These are phyloP conservation scores for Peromyscus californicus DNA, from an alignment of 2,113 vertebrate species.

Conservation along the genomic window DNA sequence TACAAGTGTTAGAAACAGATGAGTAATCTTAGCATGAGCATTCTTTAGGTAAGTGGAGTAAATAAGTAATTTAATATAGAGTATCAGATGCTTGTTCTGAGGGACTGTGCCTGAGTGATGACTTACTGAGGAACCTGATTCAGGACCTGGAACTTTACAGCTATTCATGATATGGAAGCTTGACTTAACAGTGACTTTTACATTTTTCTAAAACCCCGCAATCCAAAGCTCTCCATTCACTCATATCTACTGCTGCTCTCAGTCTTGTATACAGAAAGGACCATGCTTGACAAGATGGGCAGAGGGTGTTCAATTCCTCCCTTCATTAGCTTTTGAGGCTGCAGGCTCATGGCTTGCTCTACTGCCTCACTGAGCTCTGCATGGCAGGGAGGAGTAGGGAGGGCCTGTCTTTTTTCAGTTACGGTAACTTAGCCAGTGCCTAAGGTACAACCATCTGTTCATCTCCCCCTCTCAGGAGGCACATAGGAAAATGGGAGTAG, in stretches of 20 bases:
- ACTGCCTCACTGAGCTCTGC: conserved; percentile 7
- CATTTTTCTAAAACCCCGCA: background rate
- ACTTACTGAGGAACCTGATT: background rate
- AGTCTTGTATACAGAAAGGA: background rate
- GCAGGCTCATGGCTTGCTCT: conserved; percentile 23
- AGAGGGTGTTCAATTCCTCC: background rate
- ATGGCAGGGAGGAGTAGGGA: background rate
- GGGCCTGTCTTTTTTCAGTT: conserved; percentile 52
- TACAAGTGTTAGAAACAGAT: background rate
- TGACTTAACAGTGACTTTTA: background rate
- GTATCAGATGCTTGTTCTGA: background rate
- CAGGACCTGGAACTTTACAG: background rate
- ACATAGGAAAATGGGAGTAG: conserved; percentile 11
- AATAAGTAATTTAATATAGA: background rate
- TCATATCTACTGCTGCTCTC: background rate
- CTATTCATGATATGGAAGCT: background rate
- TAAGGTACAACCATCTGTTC: conserved; percentile 73
- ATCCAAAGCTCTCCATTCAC: background rate
- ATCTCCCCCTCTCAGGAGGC: conserved; percentile 57
- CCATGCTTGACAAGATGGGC: background rate
- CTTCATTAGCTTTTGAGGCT: conserved; percentile 48
- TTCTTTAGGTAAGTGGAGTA: background rate
- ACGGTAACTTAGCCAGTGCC: conserved; percentile 67
- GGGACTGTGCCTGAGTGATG: no score
- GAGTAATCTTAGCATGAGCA: background rate